A percentile compares a stretch with the other conserved stretches of the same genome.
Conservation (phyloP, 2,797 vertebrate genomes). For the Myotis daubentonii region DNA sequence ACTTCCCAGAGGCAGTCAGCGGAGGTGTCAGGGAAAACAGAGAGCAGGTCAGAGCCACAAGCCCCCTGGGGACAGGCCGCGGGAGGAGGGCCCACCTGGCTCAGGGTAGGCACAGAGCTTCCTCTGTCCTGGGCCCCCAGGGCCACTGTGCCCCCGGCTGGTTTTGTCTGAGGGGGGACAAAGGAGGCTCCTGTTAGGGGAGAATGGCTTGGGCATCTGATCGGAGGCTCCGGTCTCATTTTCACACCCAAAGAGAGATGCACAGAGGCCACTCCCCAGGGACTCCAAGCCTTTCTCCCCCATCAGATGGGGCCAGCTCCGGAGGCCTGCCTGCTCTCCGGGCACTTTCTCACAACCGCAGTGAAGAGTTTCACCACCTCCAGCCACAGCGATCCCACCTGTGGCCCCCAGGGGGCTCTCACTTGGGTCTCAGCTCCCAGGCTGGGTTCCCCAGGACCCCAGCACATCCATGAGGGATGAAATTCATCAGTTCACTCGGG, state of each 20-base stretch:
- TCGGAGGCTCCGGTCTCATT: slow-evolving; percentile 45
- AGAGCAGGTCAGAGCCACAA: not conserved
- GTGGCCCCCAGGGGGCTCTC: not conserved
- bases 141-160: slow-evolving; percentile 24
- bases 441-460: not conserved
- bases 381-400: not conserved
- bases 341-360: not conserved
- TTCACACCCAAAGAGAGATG: slow-evolving; percentile 74
- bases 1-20: slow-evolving; percentile 41
- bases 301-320: not conserved
- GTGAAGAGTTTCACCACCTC: not conserved
- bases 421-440: not conserved
- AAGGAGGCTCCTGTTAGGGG: slow-evolving; percentile 69
- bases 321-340: not conserved
- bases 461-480: not conserved
- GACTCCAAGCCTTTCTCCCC: slow-evolving; percentile 33
- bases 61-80: not conserved
- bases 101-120: slow-evolving; percentile 58
- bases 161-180: slow-evolving; percentile 72
- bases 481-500: not conserved
- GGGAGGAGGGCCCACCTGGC: not conserved
- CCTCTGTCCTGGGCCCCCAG: slow-evolving; percentile 62
- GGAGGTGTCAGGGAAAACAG: slow-evolving; percentile 63
- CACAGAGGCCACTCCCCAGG: not conserved
- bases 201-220: slow-evolving; percentile 67